These are phyloP conservation scores for Microcaecilia unicolor DNA, from an alignment of 2,797 vertebrate genomes.

Conservation along the genomic window DNA sequence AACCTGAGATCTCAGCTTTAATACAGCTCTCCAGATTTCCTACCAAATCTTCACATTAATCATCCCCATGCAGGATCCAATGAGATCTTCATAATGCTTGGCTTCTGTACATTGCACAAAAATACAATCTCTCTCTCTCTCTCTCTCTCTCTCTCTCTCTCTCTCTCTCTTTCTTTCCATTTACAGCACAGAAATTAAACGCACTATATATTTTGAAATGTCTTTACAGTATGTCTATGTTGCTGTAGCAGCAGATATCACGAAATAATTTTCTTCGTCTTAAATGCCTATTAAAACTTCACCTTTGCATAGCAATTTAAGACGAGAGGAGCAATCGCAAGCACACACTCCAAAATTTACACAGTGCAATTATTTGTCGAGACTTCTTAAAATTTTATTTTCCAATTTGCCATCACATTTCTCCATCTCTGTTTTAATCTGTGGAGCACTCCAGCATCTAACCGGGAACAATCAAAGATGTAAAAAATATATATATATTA, in stretches of 20 bases:
- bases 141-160: slow-evolving; percentile 10
- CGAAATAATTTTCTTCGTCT: slow-evolving; percentile 54
- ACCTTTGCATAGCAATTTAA: slow-evolving; percentile 56
- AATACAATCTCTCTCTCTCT: slow-evolving; percentile 19
- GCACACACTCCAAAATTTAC: slow-evolving; percentile 35
- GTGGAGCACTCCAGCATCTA: slow-evolving; percentile 53
- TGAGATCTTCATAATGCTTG: slow-evolving; percentile 79
- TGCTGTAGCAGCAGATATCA: slow-evolving; percentile 55
- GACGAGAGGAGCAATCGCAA: slow-evolving; percentile 35
- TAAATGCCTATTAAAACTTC: slow-evolving; percentile 60
- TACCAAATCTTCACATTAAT: slow-evolving; percentile 92
- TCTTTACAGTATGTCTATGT: slow-evolving; percentile 60
- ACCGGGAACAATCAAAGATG: slow-evolving; percentile 56
- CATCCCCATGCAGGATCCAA: slow-evolving; percentile 60
- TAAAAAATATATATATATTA: slow-evolving; percentile 64
- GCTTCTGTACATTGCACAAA: slow-evolving; percentile 34
- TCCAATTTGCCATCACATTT: slow-evolving; percentile 53
- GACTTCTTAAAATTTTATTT: slow-evolving; percentile 43
- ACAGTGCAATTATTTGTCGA: slow-evolving; percentile 37
- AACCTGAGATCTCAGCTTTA: slow-evolving; percentile 81
- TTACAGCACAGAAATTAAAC: slow-evolving; percentile 56
- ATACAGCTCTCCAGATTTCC: slow-evolving; percentile 81
- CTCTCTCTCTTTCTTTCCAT: slow-evolving; percentile 31
- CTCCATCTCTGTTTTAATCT: slow-evolving; percentile 44
- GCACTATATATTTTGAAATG: slow-evolving; percentile 65